Base-by-base conservation (phyloP, 1,140 invertebrate genomes). In the Maniola jurtina region DNA sequence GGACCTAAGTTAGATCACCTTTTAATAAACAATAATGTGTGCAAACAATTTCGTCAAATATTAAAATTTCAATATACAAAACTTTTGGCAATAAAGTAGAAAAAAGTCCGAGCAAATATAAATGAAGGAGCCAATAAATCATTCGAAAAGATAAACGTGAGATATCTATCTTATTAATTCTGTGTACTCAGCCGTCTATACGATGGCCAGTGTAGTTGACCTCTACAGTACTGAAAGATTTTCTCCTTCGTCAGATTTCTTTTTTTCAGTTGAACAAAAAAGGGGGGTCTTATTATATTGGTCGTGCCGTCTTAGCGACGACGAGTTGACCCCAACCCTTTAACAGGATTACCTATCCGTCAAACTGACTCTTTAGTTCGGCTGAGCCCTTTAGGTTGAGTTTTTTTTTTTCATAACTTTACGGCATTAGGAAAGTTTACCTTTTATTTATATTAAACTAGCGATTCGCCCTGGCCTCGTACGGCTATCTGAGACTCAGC, bases 281-380 rank as follows among this genome's bases (percentile, higher is more conserved):
- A 25, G 34, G 15, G n/a, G 48, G 71, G 42, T 69, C 64, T 62
- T 58, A 8, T 33, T 63, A 69, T 16, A 47, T 60, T 69, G 71
- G 71, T 62, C 61, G 57, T 61, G 7, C 56, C 61, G 61, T 63
- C 42, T 45, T 60, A 68, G 61, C 66, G 55, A 62, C 60, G 52
- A 68, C 66, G 60, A 72, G 66, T 69, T 72, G 66, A 72, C 65
- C 70, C 67, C 38, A 25, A 38, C 64, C 56, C 50, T 45, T 61
- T 72, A 72, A 72, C 68, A 69, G 66, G 71, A 67, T 72, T 63
- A 72, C 61, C 60, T 63, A 72, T 72, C 71, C 66, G 61, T 72
- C 71, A 72, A 61, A 63, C 58, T 61, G 67, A 69, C 71, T 66
- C 60, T 63, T 66, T 56, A 62, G 65, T 4, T 25, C 25, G 4